Evolutionary conservation across 1,140 invertebrate genomes (phyloP).

Genomic region (Drosophila bocki): DNA sequence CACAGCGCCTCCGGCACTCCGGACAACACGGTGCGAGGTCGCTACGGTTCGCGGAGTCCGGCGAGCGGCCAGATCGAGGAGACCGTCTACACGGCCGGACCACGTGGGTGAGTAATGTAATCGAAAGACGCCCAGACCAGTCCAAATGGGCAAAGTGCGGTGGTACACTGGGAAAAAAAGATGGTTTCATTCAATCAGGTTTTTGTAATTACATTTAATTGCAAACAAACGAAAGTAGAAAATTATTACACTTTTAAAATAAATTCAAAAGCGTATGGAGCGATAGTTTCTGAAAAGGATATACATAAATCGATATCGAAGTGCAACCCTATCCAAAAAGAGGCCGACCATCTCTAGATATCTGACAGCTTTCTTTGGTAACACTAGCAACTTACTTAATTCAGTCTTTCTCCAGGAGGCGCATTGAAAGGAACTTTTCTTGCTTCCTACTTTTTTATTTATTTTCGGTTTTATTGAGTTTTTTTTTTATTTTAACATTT

Average conservation of each 20-base stretch:
- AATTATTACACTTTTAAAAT: neutral
- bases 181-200: neutral
- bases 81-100: conserved; percentile 90
- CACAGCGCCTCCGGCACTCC: conserved; percentile 87
- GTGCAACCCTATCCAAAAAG: neutral
- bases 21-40: conserved; percentile 88
- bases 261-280: neutral
- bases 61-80: conserved; percentile 88
- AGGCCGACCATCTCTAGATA: neutral
- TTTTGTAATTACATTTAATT: neutral
- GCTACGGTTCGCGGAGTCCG: conserved; percentile 88
- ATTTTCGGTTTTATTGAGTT: neutral
- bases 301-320: neutral
- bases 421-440: neutral
- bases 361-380: neutral
- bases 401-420: neutral
- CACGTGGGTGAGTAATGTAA: conserved; percentile 87
- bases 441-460: neutral
- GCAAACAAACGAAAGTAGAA: neutral
- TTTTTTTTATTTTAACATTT: too few species aligned
- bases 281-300: neutral
- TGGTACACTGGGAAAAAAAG: conserved; percentile 18
- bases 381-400: neutral
- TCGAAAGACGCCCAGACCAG: conserved; percentile 33
- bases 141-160: conserved; percentile 29